Evolutionary conservation across 2,888 invertebrate genomes (phyloP).

Genomic region (Caenorhabditis wallacei): DNA sequence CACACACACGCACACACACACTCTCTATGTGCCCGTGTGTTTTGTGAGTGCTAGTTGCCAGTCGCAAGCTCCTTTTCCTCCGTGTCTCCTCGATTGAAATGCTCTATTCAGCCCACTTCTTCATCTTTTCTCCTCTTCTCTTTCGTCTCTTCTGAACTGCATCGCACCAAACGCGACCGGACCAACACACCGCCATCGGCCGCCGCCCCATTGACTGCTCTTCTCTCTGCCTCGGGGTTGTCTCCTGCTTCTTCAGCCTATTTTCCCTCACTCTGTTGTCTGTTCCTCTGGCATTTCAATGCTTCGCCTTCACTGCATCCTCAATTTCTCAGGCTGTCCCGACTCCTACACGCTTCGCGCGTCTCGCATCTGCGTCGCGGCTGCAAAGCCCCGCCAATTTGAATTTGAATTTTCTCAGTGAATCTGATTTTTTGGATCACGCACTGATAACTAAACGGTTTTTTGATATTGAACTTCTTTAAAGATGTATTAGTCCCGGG

Average conservation of each 20-base stretch:
- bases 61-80: conserved; percentile 48
- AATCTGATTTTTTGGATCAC: too few species aligned
- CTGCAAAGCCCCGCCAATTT: conserved; percentile 47
- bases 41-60: conserved; percentile 60
- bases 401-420: conserved; percentile 31
- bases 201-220: conserved; percentile 12
- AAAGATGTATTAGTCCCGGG: too few species aligned
- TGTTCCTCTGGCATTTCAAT: conserved; percentile 16
- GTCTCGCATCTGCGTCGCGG: conserved; percentile 44
- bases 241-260: conserved; percentile 9
- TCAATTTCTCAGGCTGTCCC: conserved; percentile 29
- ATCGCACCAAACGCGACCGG: conserved; percentile 53
- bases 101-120: conserved; percentile 9
- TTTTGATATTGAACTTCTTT: too few species aligned
- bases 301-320: conserved; percentile 18
- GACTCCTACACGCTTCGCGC: conserved; percentile 32
- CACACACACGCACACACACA: conserved; percentile 17
- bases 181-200: conserved; percentile 51
- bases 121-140: conserved; percentile 24
- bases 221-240: neutral
- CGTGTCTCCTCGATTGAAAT: conserved; percentile 31
- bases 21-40: conserved; percentile 48
- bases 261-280: neutral
- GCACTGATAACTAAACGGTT: too few species aligned
- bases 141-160: conserved; percentile 22